Evolutionary conservation across 1,140 invertebrate species (phyloP), one percentile per base, ranked within the genome.

Genomic region (Listronotus oregonensis): DNA sequence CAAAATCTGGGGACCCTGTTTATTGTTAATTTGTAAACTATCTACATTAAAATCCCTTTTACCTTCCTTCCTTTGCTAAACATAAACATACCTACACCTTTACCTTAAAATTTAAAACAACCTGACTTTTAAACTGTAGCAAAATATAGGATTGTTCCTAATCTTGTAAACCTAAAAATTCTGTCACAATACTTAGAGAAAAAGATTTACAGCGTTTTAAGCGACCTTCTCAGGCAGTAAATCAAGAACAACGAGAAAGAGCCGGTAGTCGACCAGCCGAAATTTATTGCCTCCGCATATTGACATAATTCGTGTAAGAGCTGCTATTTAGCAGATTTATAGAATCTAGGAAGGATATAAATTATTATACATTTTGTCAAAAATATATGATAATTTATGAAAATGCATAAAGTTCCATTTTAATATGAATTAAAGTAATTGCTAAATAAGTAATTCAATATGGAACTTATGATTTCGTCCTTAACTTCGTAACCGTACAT

Each of bases 301-400:
- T 73, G 71, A 73, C 71, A 73, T 73, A 73, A 73, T 73, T 69
- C 69, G 62, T 73, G 71, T 73, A 73, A 73, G 67, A 71, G 39
- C 66, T 67, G 64, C 65, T 69, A 73, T 73, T 71, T 69, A 66
- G 52, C 58, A 71, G 71, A 73, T 73, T 73, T 73, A 73, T 73
- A 63, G 70, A 69, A 65, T 66, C 63, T 27, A 21, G 46, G 10
- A 61, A n/a, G n/a, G 14, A 15, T 40, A 73, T 71, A 73, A 71
- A 68, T 73, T 67, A 71, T 49, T 73, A 59, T 64, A 67, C 71
- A 73, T 71, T 73, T 73, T 73, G 66, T 68, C 71, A 68, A 70
- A 66, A 64, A 65, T 70, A 63, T 1, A 5, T 27, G 21, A 27
- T 27, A 27, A 27, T 3, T 27, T 27, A 27, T 27, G 5, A 27